Base-by-base conservation (phyloP, 2,113 vertebrate species). In the Alouatta palliata region DNA sequence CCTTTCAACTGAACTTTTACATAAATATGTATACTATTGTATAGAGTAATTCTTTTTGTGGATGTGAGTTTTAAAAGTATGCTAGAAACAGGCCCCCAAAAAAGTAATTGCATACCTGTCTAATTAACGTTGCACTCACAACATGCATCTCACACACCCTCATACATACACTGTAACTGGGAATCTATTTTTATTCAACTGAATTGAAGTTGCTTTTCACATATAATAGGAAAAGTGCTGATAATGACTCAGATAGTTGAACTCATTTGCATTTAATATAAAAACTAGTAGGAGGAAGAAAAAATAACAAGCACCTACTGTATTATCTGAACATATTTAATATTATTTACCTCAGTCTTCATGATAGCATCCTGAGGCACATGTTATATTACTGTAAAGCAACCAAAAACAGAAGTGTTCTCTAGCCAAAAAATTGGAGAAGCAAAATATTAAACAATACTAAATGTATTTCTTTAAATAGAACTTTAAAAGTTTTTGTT, bases 161-260 rank as follows among this genome's bases (percentile, higher is more conserved):
- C 8, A 21, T 32, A 47, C 14, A 73, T 4, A 23, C 0, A 2
- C 76, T 40, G 0, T 64, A 92, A 77, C 43, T 75, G 5, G 4
- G 10, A 75, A n/a, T 76, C 54, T 87, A 6, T 70, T 82, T 95
- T 93, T 75, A 90, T 49, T 95, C 11, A 66, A 17, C 56, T 73
- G 45, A 84, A 52, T 82, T 91, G 77, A 88, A 84, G 66, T 93
- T 90, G 43, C 70, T 71, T 97, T 95, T 79, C 7, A 17, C 37
- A 7, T 73, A 45, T 25, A 52, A 16, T 23, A 64, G 40, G 56
- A 76, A 92, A 76, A 85, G 79, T 58, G 30, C 71, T 68, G 20
- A 61, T 86, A 58, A 77, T 71, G 47, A 95, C 47, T 8, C 16
- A 49, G 14, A 77, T 61, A 70, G 40, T 93, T 84, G 54, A 68